phyloP scores from a whole-genome alignment of 2,888 invertebrate species.

The Polydrusus cervinus region DNA sequence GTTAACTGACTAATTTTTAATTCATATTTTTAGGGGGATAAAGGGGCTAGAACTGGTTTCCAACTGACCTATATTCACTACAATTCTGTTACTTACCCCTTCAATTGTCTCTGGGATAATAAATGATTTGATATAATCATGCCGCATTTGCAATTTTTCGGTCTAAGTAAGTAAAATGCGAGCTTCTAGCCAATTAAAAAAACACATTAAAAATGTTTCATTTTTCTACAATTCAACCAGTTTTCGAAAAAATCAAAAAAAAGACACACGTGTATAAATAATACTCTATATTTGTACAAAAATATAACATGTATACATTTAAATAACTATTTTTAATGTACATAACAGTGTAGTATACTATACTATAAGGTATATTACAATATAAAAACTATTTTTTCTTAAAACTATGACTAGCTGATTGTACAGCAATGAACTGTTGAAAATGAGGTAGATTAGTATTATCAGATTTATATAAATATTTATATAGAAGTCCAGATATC shows the following conservation, averaged over 20 bases:
- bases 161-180: too few species aligned
- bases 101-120: too few species aligned
- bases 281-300: constrained; percentile 70
- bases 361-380: constrained; percentile 61
- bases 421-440: constrained; percentile 72
- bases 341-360: constrained; percentile 61
- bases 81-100: too few species aligned
- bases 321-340: constrained; percentile 60
- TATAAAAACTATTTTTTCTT: constrained; percentile 65
- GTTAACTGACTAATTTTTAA: too few species aligned
- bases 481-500: constrained; percentile 27
- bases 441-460: constrained; percentile 70
- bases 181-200: too few species aligned
- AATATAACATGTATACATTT: constrained; percentile 69
- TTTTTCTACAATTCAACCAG: too few species aligned
- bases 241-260: background rate
- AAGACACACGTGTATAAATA: constrained; percentile 63
- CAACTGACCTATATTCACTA: too few species aligned
- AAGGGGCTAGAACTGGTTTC: too few species aligned
- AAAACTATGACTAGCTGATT: constrained; percentile 72
- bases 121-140: too few species aligned
- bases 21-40: too few species aligned
- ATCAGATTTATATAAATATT: constrained; percentile 50
- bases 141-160: too few species aligned
- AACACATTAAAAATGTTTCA: too few species aligned